Percentiles rank a stretch among this genome's conserved stretches.
Conservation (phyloP, 2,888 invertebrate genomes). For the Arenicola marina region DNA sequence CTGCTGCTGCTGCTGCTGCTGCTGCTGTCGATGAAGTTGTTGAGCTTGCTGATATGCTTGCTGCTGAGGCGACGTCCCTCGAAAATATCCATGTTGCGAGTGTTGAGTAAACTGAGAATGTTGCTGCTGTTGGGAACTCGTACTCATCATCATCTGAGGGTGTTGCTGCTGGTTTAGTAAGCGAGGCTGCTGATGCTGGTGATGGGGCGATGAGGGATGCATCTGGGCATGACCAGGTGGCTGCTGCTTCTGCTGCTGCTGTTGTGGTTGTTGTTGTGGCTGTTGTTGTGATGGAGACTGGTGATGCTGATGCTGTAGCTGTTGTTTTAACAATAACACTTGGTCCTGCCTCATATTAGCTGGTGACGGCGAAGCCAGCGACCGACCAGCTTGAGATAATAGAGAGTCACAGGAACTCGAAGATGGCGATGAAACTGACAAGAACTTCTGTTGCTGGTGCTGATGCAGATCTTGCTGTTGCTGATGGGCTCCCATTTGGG, state of each 20-base stretch:
- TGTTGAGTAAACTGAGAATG: background rate
- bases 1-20: too few species aligned
- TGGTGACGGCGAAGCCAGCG: too few species aligned
- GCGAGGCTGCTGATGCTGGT: constrained; percentile 14
- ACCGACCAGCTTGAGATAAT: too few species aligned
- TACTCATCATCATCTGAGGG: background rate
- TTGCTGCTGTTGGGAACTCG: background rate
- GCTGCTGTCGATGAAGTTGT: background rate
- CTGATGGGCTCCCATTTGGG: too few species aligned
- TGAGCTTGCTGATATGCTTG: background rate
- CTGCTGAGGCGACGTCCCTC: background rate
- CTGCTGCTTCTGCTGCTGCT: constrained; percentile 13
- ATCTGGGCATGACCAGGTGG: constrained; percentile 30
- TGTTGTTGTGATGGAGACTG: background rate
- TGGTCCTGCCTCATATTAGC: too few species aligned
- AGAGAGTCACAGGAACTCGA: too few species aligned
- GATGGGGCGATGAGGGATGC: constrained; percentile 4
- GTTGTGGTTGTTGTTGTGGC: constrained; percentile 6
- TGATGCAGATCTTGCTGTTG: too few species aligned
- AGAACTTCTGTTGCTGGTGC: too few species aligned
- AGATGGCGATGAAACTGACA: too few species aligned
- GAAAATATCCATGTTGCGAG: background rate
- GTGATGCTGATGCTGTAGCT: constrained; percentile 3
- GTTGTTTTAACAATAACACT: constrained; percentile 10
- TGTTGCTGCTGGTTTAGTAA: too few species aligned